Evolutionary conservation across 1,140 invertebrate genomes (phyloP).

Genomic region (Varroa destructor): DNA sequence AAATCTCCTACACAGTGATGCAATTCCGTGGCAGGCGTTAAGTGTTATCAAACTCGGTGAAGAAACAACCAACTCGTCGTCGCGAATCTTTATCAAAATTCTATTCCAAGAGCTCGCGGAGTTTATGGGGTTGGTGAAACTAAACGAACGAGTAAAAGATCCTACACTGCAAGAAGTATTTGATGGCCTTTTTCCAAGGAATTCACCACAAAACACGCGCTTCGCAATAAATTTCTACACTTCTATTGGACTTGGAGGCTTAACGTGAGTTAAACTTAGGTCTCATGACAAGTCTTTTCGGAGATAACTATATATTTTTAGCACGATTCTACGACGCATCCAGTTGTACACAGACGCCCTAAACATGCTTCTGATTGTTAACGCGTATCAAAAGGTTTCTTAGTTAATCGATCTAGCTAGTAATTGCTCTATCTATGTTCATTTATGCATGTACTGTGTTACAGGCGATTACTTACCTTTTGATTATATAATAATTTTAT

Average conservation of each 20-base stretch:
- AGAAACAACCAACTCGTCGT: constrained; percentile 91
- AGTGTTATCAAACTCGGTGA: constrained; percentile 80
- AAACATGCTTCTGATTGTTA: too few relatives aligned
- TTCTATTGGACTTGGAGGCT: constrained; percentile 86
- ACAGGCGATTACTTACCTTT: too few relatives aligned
- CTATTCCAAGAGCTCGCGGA: constrained; percentile 89
- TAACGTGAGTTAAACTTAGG: constrained; percentile 53
- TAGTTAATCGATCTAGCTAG: too few relatives aligned
- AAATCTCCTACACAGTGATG: constrained; percentile 88
- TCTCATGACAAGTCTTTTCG: not conserved
- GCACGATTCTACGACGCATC: not conserved
- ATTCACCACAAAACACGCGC: constrained; percentile 87
- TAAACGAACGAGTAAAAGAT: constrained; percentile 79
- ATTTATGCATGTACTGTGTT: too few relatives aligned
- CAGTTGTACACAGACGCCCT: not conserved
- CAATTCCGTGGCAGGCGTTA: constrained; percentile 71
- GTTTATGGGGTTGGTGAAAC: constrained; percentile 80
- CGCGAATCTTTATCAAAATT: constrained; percentile 94
- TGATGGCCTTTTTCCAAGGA: constrained; percentile 81
- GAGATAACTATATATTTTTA: not conserved
- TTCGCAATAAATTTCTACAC: constrained; percentile 99
- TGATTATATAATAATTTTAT: not conserved
- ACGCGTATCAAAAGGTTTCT: too few relatives aligned
- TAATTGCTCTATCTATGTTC: too few relatives aligned
- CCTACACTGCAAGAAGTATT: constrained; percentile 70